Base-by-base conservation (phyloP, 1,140 invertebrate species). In the Homalodisca vitripennis region DNA sequence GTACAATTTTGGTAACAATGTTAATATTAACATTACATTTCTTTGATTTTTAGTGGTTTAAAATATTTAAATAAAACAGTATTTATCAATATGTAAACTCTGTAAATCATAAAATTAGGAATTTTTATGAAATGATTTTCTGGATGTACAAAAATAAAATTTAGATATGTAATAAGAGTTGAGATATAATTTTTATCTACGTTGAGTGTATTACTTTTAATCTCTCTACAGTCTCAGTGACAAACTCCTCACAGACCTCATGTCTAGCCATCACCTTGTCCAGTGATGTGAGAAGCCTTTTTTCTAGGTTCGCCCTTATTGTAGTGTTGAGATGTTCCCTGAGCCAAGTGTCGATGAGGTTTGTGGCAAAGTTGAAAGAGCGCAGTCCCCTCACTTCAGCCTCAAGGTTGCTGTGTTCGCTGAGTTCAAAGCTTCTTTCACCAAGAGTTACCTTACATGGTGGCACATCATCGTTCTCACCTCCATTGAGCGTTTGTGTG, bases 191-290 rank as follows among this genome's bases (percentile, higher is more conserved):
- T n/a, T n/a, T n/a, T n/a, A n/a, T n/a, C n/a, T n/a, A n/a, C n/a
- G n/a, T n/a, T n/a, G n/a, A n/a, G n/a, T n/a, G n/a, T n/a, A n/a
- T n/a, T n/a, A n/a, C n/a, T n/a, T n/a, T n/a, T n/a, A n/a, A n/a
- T n/a, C n/a, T n/a, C n/a, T n/a, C n/a, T n/a, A n/a, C n/a, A n/a
- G n/a, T n/a, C n/a, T n/a, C n/a, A n/a, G n/a, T 24, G 10, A 60
- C 29, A 60, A 60, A 60, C 55, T 60, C 55, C 1, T 60, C 55
- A 27, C 55, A 60, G 10, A 60, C 29, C 14, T 60, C 55, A 27
- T 60, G 55, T 60, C 29, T 60, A 26, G 6, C 29, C 2, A 60
- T 12, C 27, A 60, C 55, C n/a, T 60, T 60, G 24, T 60, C 10
- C 24, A 60, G 24, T 12, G 55, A 60, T 2, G 55, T 10, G 2